phyloP scores from a whole-genome alignment of 2,888 invertebrate species.

The Enchytraeus crypticus region DNA sequence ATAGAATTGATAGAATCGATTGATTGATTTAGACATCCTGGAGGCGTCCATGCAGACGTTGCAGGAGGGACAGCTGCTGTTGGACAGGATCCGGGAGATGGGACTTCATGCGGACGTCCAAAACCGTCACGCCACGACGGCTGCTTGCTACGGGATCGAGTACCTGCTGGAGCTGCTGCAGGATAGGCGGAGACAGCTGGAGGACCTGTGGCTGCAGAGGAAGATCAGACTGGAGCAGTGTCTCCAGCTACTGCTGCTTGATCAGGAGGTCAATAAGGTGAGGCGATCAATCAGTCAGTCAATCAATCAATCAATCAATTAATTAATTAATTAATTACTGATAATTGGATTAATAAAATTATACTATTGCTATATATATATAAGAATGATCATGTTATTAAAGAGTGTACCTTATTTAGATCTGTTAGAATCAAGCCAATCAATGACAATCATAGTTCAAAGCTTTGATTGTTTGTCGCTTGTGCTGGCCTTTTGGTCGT shows the following conservation, averaged over 20 bases:
- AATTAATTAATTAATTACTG: too few species aligned
- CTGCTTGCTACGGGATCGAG: constrained; percentile 52
- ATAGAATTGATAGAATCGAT: too few species aligned
- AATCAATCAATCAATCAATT: too few species aligned
- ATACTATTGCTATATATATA: too few species aligned
- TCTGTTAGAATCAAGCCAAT: too few species aligned
- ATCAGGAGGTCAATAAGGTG: constrained; percentile 60
- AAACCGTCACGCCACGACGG: constrained; percentile 50
- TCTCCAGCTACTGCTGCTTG: constrained; percentile 63
- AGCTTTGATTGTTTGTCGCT: too few species aligned
- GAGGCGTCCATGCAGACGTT: constrained; percentile 71
- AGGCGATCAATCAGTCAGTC: too few species aligned
- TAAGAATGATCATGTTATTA: too few species aligned
- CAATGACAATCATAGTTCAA: too few species aligned
- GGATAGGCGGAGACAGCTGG: constrained; percentile 50
- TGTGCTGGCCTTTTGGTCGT: too few species aligned
- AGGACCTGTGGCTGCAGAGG: constrained; percentile 57
- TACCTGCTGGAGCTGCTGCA: constrained; percentile 56
- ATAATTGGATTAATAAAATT: too few species aligned
- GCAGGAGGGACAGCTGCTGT: constrained; percentile 66
- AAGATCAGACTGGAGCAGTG: constrained; percentile 71
- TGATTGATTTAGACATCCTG: constrained; percentile 57
- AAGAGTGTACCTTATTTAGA: too few species aligned
- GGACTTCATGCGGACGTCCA: constrained; percentile 63
- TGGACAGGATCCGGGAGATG: constrained; percentile 66